phyloP scores from a whole-genome alignment of 2,888 invertebrate species.

The Xylocampa areola region DNA sequence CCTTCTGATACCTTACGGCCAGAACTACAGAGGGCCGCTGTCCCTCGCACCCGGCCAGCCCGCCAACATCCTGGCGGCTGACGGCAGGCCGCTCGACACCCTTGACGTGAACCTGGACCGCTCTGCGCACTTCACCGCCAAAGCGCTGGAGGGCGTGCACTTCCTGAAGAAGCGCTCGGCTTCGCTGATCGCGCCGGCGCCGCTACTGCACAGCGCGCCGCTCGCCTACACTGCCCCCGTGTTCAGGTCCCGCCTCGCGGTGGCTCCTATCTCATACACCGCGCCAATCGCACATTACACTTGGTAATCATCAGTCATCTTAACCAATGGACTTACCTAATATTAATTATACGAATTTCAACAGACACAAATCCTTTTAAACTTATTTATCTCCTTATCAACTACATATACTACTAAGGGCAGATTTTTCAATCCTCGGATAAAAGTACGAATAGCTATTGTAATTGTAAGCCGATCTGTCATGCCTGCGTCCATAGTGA shows the following conservation, averaged over 20 bases:
- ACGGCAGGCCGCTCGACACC: slow-evolving; percentile 84
- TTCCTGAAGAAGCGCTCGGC: slow-evolving; percentile 77
- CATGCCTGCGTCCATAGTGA: too few relatives aligned
- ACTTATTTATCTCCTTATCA: too few relatives aligned
- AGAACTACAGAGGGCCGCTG: slow-evolving; percentile 81
- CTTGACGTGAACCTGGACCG: slow-evolving; percentile 83
- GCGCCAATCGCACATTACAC: slow-evolving; percentile 40
- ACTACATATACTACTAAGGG: too few relatives aligned
- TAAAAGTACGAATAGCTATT: too few relatives aligned
- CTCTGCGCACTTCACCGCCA: slow-evolving; percentile 77
- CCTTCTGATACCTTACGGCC: slow-evolving; percentile 59
- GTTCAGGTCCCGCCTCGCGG: slow-evolving; percentile 14
- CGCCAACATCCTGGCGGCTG: slow-evolving; percentile 79
- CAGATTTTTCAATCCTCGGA: too few relatives aligned
- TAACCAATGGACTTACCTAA: background rate
- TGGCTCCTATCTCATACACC: slow-evolving; percentile 15
- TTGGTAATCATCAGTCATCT: slow-evolving; percentile 37
- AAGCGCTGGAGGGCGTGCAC: slow-evolving; percentile 68
- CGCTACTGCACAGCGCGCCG: too few relatives aligned
- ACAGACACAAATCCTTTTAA: too few relatives aligned
- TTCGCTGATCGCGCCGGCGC: slow-evolving; percentile 56
- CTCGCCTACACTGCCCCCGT: slow-evolving; percentile 37
- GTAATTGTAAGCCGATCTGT: too few relatives aligned
- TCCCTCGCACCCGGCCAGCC: slow-evolving; percentile 84
- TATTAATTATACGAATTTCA: background rate